Evolutionary conservation across 2,888 invertebrate species (phyloP).

Genomic region (Eupelmus urozonus): DNA sequence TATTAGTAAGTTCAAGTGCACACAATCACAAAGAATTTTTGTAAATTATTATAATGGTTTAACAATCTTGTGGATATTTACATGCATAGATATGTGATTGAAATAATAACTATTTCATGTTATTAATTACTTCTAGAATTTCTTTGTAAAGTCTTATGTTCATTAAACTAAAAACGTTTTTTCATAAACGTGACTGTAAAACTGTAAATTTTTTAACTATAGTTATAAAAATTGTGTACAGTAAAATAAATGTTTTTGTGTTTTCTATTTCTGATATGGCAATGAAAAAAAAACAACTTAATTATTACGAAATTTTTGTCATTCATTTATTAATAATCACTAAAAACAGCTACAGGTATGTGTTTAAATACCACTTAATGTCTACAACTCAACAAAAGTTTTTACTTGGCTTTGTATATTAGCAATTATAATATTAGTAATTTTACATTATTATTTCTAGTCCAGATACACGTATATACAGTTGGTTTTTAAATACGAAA

Average conservation of each 20-base stretch:
- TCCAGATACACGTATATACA: constrained; percentile 55
- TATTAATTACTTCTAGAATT: constrained; percentile 30
- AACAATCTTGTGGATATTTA: not conserved
- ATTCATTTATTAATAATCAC: constrained; percentile 54
- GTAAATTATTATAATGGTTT: constrained; percentile 61
- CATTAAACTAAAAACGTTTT: constrained; percentile 34
- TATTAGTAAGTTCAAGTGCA: constrained; percentile 25
- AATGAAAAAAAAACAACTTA: constrained; percentile 42
- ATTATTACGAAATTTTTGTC: constrained; percentile 50
- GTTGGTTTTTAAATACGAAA: constrained; percentile 53
- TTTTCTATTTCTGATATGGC: constrained; percentile 48
- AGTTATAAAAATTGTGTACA: constrained; percentile 58
- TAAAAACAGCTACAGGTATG: constrained; percentile 51
- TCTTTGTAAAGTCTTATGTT: constrained; percentile 24
- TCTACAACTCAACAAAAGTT: constrained; percentile 51
- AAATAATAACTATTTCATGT: constrained; percentile 47
- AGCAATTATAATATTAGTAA: constrained; percentile 52
- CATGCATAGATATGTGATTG: not conserved
- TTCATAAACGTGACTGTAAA: constrained; percentile 42
- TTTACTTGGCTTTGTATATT: constrained; percentile 19
- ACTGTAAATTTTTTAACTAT: constrained; percentile 58
- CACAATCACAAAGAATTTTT: constrained; percentile 50
- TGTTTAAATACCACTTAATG: constrained; percentile 34
- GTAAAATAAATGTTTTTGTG: constrained; percentile 52
- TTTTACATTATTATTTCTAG: constrained; percentile 56